Conservation (phyloP, 2,888 invertebrate species). For the Gordius sp. region DNA sequence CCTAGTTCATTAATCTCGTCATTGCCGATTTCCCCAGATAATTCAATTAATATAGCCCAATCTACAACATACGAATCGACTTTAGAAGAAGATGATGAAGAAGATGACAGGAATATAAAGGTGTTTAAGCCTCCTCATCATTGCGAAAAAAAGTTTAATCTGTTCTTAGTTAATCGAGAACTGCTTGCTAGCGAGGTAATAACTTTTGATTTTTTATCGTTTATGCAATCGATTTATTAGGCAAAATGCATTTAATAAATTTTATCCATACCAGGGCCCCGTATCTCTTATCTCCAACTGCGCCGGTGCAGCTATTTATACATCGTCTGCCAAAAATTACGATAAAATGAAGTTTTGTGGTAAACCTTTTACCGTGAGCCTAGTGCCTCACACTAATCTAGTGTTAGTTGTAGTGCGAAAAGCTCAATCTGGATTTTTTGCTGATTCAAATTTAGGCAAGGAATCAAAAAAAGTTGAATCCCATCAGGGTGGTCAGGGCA, state of each 20-base stretch:
- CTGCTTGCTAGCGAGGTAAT: slow-evolving; percentile 3
- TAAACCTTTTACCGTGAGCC: slow-evolving; percentile 6
- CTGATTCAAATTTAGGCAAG: background rate
- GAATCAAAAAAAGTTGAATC: background rate
- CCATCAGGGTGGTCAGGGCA: background rate
- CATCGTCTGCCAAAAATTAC: background rate
- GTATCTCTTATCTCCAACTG: slow-evolving; percentile 2
- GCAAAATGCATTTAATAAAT: background rate
- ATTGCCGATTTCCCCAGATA: too few relatives aligned
- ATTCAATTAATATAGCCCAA: too few relatives aligned
- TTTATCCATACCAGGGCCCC: slow-evolving; percentile 8
- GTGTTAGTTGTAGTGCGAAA: background rate
- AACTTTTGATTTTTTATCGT: too few relatives aligned
- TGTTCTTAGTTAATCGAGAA: background rate
- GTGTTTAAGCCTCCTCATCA: background rate
- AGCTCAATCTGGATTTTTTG: slow-evolving; percentile 7
- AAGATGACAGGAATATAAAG: background rate
- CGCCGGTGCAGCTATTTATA: background rate
- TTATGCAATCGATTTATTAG: background rate
- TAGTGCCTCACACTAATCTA: slow-evolving; percentile 9
- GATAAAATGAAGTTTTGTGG: background rate
- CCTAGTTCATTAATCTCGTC: too few relatives aligned
- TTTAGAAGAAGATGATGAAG: background rate
- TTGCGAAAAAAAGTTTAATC: background rate
- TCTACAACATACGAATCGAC: too few relatives aligned